Base-by-base conservation (phyloP, 2,797 vertebrate species). In the Gobionotothen gibberifrons region DNA sequence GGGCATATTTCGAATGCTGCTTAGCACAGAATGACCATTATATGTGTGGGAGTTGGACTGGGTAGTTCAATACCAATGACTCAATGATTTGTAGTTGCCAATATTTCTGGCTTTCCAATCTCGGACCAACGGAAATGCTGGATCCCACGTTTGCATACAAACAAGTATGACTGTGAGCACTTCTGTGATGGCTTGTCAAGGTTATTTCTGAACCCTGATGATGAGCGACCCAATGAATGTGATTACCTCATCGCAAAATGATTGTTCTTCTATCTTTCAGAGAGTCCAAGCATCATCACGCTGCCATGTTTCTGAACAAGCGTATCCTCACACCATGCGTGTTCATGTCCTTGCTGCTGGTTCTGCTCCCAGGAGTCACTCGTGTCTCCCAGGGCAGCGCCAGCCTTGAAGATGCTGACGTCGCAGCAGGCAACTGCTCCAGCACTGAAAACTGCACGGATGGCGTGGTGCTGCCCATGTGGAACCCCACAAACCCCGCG, bases 401-500 rank as follows among this genome's bases (percentile, higher is more conserved):
- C 10, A 77, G 89, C 63, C 79, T 81, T 9, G 76, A 90, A 15
- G 83, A 85, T 10, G 47, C 32, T 4, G 72, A 69, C 49, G 58
- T 70, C 47, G 0, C 73, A 4, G 52, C 91, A 0, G 80, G 62
- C 10, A 95, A 96, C 90, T 95, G 95, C 76, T 93, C 94, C 51
- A 93, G 89, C 3, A 86, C 90, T 51, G 79, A 94, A 63, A 92
- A 92, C 87, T 96, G 96, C 79, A 91, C 93, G 0, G 94, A 96
- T 22, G 96, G 96, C 0, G 95, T 97, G 46, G 92, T 96, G 54
- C 89, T 97, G 48, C 96, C 96, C 10, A 82, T 95, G 64, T 97
- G 96, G 96, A 95, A 95, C 80, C 96, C 96, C 11, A 95, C 95
- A 62, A 96, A 96, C 85, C 96, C 96, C 1, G 95, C 96, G 0